Conservation (phyloP, 2,113 vertebrate species). For the Pomatostomus ruficeps region DNA sequence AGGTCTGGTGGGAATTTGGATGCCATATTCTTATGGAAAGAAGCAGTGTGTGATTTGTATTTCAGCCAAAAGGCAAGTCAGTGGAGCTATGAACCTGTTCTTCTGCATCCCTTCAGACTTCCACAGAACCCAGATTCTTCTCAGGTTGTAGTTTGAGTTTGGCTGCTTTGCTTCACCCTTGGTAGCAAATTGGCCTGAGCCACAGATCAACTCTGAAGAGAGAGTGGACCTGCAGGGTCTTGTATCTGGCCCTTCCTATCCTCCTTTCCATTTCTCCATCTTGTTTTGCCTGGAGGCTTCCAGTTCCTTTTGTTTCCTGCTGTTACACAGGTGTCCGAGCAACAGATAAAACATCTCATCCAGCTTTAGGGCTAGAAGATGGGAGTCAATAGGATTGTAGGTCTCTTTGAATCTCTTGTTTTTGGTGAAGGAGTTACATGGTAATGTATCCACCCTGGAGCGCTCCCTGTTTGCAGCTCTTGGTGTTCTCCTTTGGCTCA, state of each 20-base stretch:
- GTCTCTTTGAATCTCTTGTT: neutral
- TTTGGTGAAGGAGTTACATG: neutral
- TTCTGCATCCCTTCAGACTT: neutral
- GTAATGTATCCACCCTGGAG: neutral
- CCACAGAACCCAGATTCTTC: neutral
- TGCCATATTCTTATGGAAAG: neutral
- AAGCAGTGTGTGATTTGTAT: neutral
- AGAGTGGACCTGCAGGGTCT: neutral
- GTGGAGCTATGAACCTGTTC: neutral
- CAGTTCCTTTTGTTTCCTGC: neutral
- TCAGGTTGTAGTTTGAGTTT: neutral
- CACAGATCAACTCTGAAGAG: neutral
- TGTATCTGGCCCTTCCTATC: neutral
- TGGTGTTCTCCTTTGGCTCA: neutral
- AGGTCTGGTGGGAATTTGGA: neutral
- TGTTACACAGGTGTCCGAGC: neutral
- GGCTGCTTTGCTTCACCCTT: neutral
- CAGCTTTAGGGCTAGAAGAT: neutral
- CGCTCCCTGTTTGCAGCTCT: neutral
- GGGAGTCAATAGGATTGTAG: neutral
- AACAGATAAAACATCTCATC: neutral
- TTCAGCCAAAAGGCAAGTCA: neutral
- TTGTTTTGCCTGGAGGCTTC: neutral
- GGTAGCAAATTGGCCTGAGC: neutral
- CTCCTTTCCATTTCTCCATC: neutral